Base-by-base conservation (phyloP, 2,888 invertebrate species). In the Chymomyza caudatula region DNA sequence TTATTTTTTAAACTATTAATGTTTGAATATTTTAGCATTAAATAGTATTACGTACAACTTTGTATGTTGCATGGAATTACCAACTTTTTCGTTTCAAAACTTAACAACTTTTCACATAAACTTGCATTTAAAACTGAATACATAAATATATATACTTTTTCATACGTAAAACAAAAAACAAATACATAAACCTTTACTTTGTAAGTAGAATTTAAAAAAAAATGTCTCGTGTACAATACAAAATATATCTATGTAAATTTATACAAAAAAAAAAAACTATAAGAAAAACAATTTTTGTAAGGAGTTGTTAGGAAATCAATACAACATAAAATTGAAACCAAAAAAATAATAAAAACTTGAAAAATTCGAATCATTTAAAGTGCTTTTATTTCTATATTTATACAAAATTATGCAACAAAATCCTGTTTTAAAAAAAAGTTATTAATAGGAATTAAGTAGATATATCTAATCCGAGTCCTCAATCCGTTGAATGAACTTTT, bases 221-320 rank as follows among this genome's bases (percentile, higher is more conserved):
- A 60, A 61, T 67, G 60, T 54, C 47, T 63, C 57, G 13, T 52
- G 20, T 47, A 42, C 19, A 42, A 57, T n/a, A 57, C 17, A n/a
- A 44, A 55, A 62, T 13, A 15, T 20, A 37, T 42, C 43, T 63
- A 65, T 72, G 60, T 74, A 65, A 56, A 74, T 67, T 63, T 44
- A 2, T 63, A 68, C 17, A 58, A 65, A 58, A 20, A 68, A 72
- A 75, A 65, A 53, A 56, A 49, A n/a, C n/a, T n/a, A n/a, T n/a
- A n/a, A n/a, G n/a, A 47, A 8, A 65, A 22, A 77, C 74, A 77
- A 75, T 77, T 85, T 79, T 82, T 79, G 74, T 81, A 77, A 71
- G 75, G 65, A 85, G 73, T 82, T 85, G 85, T 81, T 85, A 76
- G 67, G 74, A 85, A 79, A 79, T 77, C 76, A 79, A 82, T 73